Conservation (phyloP, 2,888 invertebrate genomes). For the Melangyna quadrimaculata region DNA sequence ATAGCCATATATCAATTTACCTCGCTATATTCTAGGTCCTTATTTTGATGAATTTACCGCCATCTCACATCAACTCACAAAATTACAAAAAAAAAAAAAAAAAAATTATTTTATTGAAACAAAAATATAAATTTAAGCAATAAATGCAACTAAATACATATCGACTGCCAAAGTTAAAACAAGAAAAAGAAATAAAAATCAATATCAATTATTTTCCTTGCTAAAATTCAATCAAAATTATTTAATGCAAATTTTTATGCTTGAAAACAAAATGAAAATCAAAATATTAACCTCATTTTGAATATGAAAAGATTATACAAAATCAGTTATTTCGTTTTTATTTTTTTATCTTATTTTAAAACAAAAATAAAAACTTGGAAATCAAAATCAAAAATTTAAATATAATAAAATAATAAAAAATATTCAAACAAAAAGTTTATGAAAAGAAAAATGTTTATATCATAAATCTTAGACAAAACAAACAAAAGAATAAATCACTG, state of each 20-base stretch:
- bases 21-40: background rate
- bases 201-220: constrained; percentile 21
- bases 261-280: background rate
- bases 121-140: constrained; percentile 56
- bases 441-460: constrained; percentile 20
- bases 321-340: background rate
- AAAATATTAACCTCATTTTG: constrained; percentile 37
- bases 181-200: background rate
- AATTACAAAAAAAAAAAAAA: background rate
- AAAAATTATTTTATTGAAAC: constrained; percentile 9
- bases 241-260: constrained; percentile 24
- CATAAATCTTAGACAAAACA: constrained; percentile 45
- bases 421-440: constrained; percentile 24
- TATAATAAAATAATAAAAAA: constrained; percentile 20
- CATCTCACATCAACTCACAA: constrained; percentile 1
- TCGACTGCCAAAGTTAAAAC: constrained; percentile 65
- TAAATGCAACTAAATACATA: constrained; percentile 70
- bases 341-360: background rate
- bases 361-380: constrained; percentile 31
- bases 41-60: constrained; percentile 35
- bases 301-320: background rate
- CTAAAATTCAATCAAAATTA: constrained; percentile 5
- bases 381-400: constrained; percentile 48
- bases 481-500: constrained; percentile 36
- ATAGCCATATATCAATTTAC: background rate